These are phyloP conservation scores for Chloropsis hardwickii DNA, from an alignment of 2,113 vertebrate genomes.

Conservation along the genomic window DNA sequence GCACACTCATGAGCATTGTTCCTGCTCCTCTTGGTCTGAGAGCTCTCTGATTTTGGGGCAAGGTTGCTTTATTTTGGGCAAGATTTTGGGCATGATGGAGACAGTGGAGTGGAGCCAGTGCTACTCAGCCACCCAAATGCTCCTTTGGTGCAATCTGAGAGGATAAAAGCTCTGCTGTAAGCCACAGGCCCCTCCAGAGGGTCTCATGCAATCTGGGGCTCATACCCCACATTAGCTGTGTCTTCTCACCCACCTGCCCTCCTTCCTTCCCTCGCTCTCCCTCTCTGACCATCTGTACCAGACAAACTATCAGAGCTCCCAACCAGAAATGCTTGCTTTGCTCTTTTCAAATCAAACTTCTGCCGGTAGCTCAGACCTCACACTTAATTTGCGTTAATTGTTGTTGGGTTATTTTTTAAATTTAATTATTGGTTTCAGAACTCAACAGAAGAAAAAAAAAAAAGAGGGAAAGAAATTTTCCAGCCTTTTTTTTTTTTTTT, in stretches of 20 bases:
- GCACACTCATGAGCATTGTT: rapidly evolving
- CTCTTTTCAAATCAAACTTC: constrained; percentile 32
- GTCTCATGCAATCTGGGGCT: background rate
- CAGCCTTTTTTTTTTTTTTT: background rate
- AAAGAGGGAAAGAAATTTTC: background rate
- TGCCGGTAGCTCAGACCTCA: background rate
- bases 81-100: background rate
- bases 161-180: background rate
- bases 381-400: constrained; percentile 45
- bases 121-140: rapidly evolving
- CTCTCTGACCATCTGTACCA: background rate
- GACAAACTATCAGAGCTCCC: background rate
- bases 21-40: background rate
- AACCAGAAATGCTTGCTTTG: constrained; percentile 19
- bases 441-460: background rate
- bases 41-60: background rate
- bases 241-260: background rate
- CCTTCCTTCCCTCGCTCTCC: background rate
- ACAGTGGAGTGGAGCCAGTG: background rate
- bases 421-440: constrained; percentile 53
- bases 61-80: background rate
- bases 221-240: rapidly evolving
- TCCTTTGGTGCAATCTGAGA: background rate
- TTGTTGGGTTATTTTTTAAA: background rate
- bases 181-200: background rate